Percentiles rank a stretch among this genome's conserved stretches.
phyloP scores from a whole-genome alignment of 2,888 invertebrate genomes.

The Drosophila formosana region DNA sequence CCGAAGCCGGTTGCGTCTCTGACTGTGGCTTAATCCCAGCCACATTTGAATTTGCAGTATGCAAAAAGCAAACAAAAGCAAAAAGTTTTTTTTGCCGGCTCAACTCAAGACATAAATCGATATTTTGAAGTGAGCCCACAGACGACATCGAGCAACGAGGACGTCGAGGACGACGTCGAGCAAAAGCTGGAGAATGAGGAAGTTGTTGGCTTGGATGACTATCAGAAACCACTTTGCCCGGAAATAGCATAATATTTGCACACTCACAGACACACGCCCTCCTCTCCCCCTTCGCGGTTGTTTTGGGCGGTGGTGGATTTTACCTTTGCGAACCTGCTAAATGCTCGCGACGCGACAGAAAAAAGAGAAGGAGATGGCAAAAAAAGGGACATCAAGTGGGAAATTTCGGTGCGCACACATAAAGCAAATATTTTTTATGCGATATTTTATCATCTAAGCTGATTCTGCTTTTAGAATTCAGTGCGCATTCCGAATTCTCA shows the following conservation, averaged over 20 bases:
- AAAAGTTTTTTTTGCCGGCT: conserved; percentile 28
- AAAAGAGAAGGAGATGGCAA: neutral
- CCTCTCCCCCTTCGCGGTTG: conserved; percentile 1
- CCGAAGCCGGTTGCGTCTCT: conserved; percentile 11
- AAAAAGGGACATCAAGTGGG: conserved; percentile 39
- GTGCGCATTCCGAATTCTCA: conserved; percentile 36
- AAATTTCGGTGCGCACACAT: conserved; percentile 46
- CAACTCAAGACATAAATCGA: conserved; percentile 64
- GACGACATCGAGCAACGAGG: conserved; percentile 14
- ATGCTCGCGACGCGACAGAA: conserved; percentile 46
- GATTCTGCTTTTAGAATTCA: conserved; percentile 53
- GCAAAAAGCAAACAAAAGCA: conserved; percentile 40
- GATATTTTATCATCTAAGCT: conserved; percentile 60
- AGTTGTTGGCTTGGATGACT: conserved; percentile 62
- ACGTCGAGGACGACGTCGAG: neutral
- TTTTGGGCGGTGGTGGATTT: neutral
- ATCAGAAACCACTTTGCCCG: conserved; percentile 73
- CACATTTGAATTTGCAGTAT: conserved; percentile 57
- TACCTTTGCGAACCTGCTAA: conserved; percentile 54
- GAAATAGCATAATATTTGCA: conserved; percentile 74
- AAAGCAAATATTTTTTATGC: conserved; percentile 61
- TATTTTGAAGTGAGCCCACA: conserved; percentile 60
- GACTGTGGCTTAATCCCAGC: conserved; percentile 51
- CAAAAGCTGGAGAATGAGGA: neutral
- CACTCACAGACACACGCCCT: conserved; percentile 45